These are phyloP conservation scores for Dolichoris vasculosae DNA, from an alignment of 1,140 invertebrate species.

Conservation along the genomic window DNA sequence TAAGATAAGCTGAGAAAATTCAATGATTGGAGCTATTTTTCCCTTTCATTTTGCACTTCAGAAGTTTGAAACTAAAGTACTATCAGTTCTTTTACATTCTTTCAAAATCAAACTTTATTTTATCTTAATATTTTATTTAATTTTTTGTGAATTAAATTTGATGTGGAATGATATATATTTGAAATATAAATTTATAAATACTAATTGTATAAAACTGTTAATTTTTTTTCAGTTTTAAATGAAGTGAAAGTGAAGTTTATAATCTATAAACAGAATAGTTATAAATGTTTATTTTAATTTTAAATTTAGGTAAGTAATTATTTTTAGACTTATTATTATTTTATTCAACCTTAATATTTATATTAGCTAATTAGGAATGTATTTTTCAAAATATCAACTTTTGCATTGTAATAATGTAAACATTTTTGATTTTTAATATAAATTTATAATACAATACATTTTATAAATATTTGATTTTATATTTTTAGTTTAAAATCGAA, in stretches of 20 bases:
- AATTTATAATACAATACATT: no score
- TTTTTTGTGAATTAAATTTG: slow-evolving; percentile 1
- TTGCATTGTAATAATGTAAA: no score
- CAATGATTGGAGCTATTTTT: slow-evolving; percentile 66
- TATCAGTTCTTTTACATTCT: slow-evolving; percentile 60
- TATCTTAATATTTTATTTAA: neutral
- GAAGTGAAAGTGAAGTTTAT: slow-evolving; percentile 33
- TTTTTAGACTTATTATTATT: neutral
- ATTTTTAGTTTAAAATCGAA: no score
- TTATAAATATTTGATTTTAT: no score
- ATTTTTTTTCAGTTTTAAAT: slow-evolving; percentile 18
- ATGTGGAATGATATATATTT: neutral
- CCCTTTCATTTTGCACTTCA: slow-evolving; percentile 66
- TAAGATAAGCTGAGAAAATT: slow-evolving; percentile 44
- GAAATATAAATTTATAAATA: neutral
- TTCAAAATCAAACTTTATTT: slow-evolving; percentile 53
- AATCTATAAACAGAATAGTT: neutral
- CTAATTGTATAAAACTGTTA: neutral
- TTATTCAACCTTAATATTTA: no score
- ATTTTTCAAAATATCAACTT: no score
- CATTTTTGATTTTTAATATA: no score
- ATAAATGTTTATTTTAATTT: neutral
- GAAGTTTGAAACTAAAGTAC: slow-evolving; percentile 57
- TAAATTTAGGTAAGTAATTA: slow-evolving; percentile 28
- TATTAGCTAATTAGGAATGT: no score